Evolutionary conservation across 2,113 vertebrate species (phyloP), one percentile per base, ranked within the genome.

Genomic region (Canis aureus): DNA sequence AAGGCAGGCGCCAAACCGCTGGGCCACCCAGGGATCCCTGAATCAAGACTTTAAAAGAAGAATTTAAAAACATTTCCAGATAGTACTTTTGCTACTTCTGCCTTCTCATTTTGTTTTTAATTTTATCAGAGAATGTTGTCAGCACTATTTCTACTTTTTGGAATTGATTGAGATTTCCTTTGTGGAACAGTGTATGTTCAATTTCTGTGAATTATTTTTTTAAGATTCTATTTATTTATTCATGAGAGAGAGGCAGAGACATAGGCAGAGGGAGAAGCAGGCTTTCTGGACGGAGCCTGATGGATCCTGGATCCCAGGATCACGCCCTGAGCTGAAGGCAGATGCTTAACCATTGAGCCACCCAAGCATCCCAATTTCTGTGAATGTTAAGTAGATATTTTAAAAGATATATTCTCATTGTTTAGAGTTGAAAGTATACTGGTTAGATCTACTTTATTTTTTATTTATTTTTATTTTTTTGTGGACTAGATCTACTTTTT

Each of bases 121-220:
- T 71, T 79, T 92, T 89, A 89, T 35, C 32, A 53, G 19, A 86
- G 59, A 49, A 78, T 79, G 43, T 73, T 78, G 32, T 78, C 73
- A 73, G 60, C 85, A 38, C 59, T 38, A 16, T 80, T 93, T 85
- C 19, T 83, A 49, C 59, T 95, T 89, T 92, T 78, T 87, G 79
- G n/a, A 88, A 84, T 73, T 85, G 69, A 43, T 78, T 81, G 29
- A 79, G n/a, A 59, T 96, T 62, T 95, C 85, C 43, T 97, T 73
- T 85, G 25, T 84, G n/a, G 64, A 25, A 8, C 51, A 93, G 17
- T 60, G 17, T 55, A 35, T 92, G 55, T 92, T 97, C 25, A 51
- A 11, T 93, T 89, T 89, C 71, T 97, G 43, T 95, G 51, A 60
- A 38, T 53, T 43, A 43, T 43, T 43, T 43, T 43, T 43, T 43